These are phyloP conservation scores for Calliphora vicina DNA, from an alignment of 1,140 invertebrate species.

Conservation along the genomic window DNA sequence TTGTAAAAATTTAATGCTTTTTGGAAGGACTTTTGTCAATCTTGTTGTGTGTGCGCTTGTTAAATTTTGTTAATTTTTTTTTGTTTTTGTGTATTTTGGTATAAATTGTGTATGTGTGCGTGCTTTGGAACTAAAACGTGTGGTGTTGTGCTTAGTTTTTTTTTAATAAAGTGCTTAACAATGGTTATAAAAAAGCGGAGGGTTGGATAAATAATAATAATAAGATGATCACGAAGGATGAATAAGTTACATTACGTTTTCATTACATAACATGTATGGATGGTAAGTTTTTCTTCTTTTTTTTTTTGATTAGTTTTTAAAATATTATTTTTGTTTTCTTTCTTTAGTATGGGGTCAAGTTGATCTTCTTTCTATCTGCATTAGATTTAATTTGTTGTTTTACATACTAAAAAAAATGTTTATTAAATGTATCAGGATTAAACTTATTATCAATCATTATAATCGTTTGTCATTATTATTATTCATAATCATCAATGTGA, in stretches of 20 bases:
- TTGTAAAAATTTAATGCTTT: neutral
- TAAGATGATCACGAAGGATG: neutral
- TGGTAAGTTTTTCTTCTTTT: neutral
- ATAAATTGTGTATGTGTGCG: neutral
- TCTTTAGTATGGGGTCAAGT: conserved; percentile 1
- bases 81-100: neutral
- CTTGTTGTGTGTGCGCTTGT: neutral
- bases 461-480: neutral
- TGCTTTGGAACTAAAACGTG: neutral
- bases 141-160: neutral
- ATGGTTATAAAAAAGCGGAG: neutral
- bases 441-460: neutral
- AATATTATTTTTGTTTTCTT: neutral
- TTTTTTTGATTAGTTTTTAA: no score
- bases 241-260: neutral
- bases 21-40: conserved; percentile 13
- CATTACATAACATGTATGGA: neutral
- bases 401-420: neutral
- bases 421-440: neutral
- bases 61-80: neutral
- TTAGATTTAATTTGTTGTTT: neutral
- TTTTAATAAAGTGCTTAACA: no score
- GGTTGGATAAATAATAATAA: neutral
- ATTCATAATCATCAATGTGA: neutral
- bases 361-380: neutral